Percentiles rank a stretch among this genome's conserved stretches.
Evolutionary conservation across 2,113 vertebrate genomes (phyloP).

Genomic region (Rhinoderma darwinii): DNA sequence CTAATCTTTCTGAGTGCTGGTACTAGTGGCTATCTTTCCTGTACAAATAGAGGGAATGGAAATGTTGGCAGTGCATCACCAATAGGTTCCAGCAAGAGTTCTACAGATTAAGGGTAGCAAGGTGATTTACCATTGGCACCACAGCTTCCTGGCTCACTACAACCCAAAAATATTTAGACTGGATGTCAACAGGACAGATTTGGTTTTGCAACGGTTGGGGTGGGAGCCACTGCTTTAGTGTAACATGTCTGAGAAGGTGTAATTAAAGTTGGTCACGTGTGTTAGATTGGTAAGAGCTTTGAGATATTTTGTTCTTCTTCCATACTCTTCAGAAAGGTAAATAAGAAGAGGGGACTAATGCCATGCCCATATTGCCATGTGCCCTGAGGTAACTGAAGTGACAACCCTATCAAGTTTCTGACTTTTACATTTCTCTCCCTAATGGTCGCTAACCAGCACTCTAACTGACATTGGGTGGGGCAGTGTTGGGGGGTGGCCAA

Average conservation of each 20-base stretch:
- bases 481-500: not conserved
- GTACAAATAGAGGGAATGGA: not conserved
- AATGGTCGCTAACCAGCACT: constrained; percentile 11
- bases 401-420: constrained; percentile 41
- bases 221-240: not conserved
- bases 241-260: too few relatives aligned
- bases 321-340: not conserved
- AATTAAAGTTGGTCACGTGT: not conserved
- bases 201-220: not conserved
- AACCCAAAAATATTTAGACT: not conserved
- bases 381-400: constrained; percentile 24
- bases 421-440: constrained; percentile 1
- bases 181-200: not conserved
- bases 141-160: not conserved
- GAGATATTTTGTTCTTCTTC: not conserved
- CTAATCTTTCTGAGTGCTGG: not conserved
- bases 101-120: not conserved
- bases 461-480: constrained; percentile 42
- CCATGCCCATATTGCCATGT: not conserved
- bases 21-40: not conserved
- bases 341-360: not conserved
- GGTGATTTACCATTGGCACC: not conserved
- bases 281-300: not conserved
- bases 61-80: not conserved
- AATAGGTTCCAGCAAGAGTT: not conserved